These are phyloP conservation scores for Drosophila yooni DNA, from an alignment of 2,888 invertebrate species.

Conservation along the genomic window DNA sequence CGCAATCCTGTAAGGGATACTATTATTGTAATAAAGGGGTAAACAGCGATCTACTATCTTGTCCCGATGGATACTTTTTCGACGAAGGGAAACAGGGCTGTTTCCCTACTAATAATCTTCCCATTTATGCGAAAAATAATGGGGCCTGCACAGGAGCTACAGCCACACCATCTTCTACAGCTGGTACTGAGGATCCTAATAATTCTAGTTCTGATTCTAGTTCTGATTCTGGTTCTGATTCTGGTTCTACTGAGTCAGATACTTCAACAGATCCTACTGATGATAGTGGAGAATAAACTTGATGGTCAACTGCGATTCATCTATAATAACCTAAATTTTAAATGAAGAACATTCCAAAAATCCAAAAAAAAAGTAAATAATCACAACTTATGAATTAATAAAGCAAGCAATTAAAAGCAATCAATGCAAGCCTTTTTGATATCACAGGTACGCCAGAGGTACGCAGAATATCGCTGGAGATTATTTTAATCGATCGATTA, in stretches of 20 bases:
- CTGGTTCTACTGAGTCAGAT: too few species aligned
- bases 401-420: constrained; percentile 31
- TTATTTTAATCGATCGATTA: too few species aligned
- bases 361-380: neutral
- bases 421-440: neutral
- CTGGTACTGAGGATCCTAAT: too few species aligned
- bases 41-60: rapidly evolving
- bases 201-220: too few species aligned
- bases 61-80: constrained; percentile 12
- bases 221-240: too few species aligned
- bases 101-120: neutral
- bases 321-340: neutral
- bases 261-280: too few species aligned
- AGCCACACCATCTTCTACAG: too few species aligned
- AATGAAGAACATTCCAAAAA: constrained; percentile 1
- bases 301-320: neutral
- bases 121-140: neutral
- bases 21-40: constrained; percentile 48
- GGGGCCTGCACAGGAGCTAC: constrained; percentile 1
- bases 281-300: too few species aligned
- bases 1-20: constrained; percentile 31
- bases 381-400: constrained; percentile 11
- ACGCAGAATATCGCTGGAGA: too few species aligned
- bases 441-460: too few species aligned
- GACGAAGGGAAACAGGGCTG: constrained; percentile 50